Conservation (phyloP, 2,113 vertebrate genomes). For the Calidris pugnax region DNA sequence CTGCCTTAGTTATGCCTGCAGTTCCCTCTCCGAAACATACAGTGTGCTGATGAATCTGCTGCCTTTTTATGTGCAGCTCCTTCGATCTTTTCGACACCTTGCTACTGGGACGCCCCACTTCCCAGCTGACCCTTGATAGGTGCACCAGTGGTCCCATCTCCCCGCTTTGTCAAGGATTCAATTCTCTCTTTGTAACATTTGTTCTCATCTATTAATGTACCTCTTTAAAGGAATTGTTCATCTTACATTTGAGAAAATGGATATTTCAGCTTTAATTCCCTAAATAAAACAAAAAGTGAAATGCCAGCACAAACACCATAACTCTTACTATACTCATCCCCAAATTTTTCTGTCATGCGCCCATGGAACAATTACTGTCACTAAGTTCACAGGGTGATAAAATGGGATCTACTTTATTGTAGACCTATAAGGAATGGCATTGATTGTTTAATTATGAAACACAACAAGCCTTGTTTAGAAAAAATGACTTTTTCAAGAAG, state of each 20-base stretch:
- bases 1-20: constrained; percentile 21
- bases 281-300: neutral
- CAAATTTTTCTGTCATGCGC: neutral
- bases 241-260: neutral
- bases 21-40: constrained; percentile 36
- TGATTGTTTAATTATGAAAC: constrained; percentile 25
- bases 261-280: neutral
- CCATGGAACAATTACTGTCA: neutral
- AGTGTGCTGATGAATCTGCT: constrained; percentile 51
- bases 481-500: neutral
- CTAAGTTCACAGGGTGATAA: neutral
- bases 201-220: neutral
- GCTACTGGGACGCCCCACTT: neutral
- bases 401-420: neutral
- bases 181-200: neutral
- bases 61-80: constrained; percentile 33
- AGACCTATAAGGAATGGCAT: neutral
- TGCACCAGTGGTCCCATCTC: neutral
- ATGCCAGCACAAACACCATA: neutral
- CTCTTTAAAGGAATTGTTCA: neutral
- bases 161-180: neutral
- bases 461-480: neutral
- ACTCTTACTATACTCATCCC: neutral
- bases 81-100: neutral
- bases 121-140: neutral